phyloP scores from a whole-genome alignment of 1,140 invertebrate genomes.

The Pseudomyrmex pallidus region DNA sequence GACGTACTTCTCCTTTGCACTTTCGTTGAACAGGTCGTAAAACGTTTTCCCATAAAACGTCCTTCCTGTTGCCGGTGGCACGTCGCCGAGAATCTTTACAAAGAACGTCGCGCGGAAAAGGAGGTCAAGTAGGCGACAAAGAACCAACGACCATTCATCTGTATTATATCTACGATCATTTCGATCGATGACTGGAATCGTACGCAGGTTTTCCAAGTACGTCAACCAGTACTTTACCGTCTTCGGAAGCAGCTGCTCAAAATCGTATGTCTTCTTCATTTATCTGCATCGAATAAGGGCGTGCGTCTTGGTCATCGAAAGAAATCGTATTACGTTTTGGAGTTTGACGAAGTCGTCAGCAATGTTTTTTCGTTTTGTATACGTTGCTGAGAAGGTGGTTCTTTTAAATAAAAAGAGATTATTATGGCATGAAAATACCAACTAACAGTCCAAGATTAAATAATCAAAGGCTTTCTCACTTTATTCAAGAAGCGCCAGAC shows the following conservation, averaged over 20 bases:
- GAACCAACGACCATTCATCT: conserved; percentile 32
- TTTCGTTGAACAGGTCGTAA: conserved; percentile 52
- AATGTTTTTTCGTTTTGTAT: too few relatives aligned
- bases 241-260: not conserved
- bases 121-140: conserved; percentile 46
- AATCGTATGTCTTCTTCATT: not conserved
- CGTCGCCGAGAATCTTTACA: conserved; percentile 43
- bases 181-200: conserved; percentile 34
- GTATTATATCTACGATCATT: conserved; percentile 46
- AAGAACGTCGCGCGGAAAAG: conserved; percentile 9
- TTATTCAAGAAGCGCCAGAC: conserved; percentile 11
- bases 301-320: not conserved
- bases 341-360: too few relatives aligned
- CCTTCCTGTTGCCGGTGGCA: conserved; percentile 50
- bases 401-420: too few relatives aligned
- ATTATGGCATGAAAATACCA: too few relatives aligned
- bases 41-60: conserved; percentile 63
- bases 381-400: too few relatives aligned
- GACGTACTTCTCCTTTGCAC: conserved; percentile 23
- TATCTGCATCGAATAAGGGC: not conserved
- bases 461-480: conserved; percentile 2
- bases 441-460: too few relatives aligned
- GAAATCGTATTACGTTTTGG: not conserved
- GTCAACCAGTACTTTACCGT: not conserved
- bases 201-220: conserved; percentile 9